Percentiles rank a stretch among this genome's conserved stretches.
Conservation (phyloP, 2,113 vertebrate species). For the Todiramphus saurophagus region DNA sequence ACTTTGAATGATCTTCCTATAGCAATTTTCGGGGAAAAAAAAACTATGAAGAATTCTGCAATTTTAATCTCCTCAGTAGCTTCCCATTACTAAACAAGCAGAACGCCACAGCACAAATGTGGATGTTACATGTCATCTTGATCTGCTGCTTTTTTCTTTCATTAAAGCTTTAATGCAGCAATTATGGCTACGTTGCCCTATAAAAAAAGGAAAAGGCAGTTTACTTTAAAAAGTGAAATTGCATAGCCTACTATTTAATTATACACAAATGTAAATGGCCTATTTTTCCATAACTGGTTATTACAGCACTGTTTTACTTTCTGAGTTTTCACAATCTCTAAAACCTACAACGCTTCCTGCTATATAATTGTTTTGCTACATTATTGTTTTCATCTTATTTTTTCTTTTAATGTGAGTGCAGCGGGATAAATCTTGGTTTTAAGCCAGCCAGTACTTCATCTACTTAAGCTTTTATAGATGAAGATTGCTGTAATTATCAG, state of each 20-base stretch:
- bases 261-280: conserved; percentile 88
- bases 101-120: conserved; percentile 73
- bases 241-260: conserved; percentile 88
- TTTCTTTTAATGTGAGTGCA: conserved; percentile 90
- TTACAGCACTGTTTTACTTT: conserved; percentile 89
- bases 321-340: conserved; percentile 87
- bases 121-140: conserved; percentile 79
- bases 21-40: conserved; percentile 63
- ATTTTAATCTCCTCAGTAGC: conserved; percentile 82
- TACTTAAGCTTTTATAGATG: conserved; percentile 92
- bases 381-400: conserved; percentile 87
- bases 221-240: conserved; percentile 90
- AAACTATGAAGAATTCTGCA: conserved; percentile 76
- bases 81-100: conserved; percentile 81
- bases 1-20: conserved; percentile 75
- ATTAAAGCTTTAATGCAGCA: conserved; percentile 86
- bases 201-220: conserved; percentile 83
- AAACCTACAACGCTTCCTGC: conserved; percentile 85
- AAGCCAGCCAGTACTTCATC: conserved; percentile 89
- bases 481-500: conserved; percentile 99
- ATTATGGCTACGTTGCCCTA: conserved; percentile 83
- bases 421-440: conserved; percentile 90
- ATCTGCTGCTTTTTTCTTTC: conserved; percentile 83
- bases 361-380: conserved; percentile 87
- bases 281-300: conserved; percentile 89